Evolutionary conservation across 2,113 vertebrate species (phyloP).

Genomic region (Dinomys branickii): DNA sequence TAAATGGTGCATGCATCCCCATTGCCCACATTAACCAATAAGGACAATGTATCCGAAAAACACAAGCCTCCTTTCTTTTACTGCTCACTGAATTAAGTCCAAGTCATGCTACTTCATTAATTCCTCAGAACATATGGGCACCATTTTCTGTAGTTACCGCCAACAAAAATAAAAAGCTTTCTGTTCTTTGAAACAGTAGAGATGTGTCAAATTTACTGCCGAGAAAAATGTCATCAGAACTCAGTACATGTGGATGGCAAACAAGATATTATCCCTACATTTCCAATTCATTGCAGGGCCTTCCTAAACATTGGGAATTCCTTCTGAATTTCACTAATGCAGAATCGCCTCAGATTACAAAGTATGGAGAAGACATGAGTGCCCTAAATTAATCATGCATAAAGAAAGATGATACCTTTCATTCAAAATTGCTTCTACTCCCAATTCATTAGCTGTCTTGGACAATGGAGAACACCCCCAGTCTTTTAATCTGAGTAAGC

Average conservation of each 20-base stretch:
- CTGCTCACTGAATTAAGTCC: not conserved
- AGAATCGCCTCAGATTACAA: not conserved
- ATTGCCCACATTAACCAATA: not conserved
- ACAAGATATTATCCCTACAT: not conserved
- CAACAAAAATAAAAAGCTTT: not conserved
- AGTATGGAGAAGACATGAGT: not conserved
- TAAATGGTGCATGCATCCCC: not conserved
- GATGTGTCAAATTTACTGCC: not conserved
- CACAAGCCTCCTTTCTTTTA: not conserved
- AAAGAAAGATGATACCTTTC: not conserved
- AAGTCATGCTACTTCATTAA: not conserved
- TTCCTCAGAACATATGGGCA: not conserved
- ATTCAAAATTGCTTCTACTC: not conserved
- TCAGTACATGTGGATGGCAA: not conserved
- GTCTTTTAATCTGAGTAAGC: not conserved
- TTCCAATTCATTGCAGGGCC: not conserved
- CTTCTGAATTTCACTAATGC: not conserved
- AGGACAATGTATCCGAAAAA: not conserved
- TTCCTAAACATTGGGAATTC: not conserved
- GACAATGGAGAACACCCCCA: not conserved
- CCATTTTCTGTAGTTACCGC: not conserved
- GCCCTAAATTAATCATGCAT: not conserved
- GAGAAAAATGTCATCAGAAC: not conserved
- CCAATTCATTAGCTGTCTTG: not conserved
- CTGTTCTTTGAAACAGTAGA: not conserved